Evolutionary conservation across 92 coral and sea anemone species (phyloP), one percentile per base, ranked within the genome.

Genomic region (Paramuricea clavata): DNA sequence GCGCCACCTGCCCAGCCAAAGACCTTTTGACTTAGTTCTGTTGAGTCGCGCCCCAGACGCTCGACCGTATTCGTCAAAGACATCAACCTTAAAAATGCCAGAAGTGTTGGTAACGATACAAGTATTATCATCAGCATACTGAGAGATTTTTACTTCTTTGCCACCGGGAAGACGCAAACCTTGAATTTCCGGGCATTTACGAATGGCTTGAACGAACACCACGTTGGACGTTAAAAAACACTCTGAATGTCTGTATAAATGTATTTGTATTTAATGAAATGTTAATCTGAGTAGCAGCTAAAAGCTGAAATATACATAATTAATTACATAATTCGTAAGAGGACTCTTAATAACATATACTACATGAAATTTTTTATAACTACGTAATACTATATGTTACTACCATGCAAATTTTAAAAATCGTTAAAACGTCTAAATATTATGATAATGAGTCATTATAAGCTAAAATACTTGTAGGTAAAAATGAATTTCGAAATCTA

Each of bases 1-100:
- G 0, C 78, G 39, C 91, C 87, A 88, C 0, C 70, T 68, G 8
- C 91, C 91, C 0, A 82, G 35, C 90, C 86, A 87, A 11, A 87
- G 59, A 19, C 90, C 90, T 21, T 87, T 75, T 3, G 86, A 68
- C 50, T 87, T 87, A 16, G 26, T 13, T 0, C 13, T 11, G 44
- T 87, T 87, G 10, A 87, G 50, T 6, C 43, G 44, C 5, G 81
- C 78, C 2, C 90, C 86, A 10, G 56, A 28, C 6, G 90, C 86
- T 23, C 6, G 17, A 0, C 69, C 90, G 34, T 79, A 87, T 11
- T 12, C 42, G 1, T 65, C 72, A 21, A 79, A 62, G 2, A 49
- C 60, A 1, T 79, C 86, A 5, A 50, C 78, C 19, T 79, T 43
- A 2, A 68, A 30, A 12, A 87, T 69, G 12, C 57, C 73, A 26